Conservation (phyloP, 2,888 invertebrate genomes). For the Sphaerophoria taeniata region DNA sequence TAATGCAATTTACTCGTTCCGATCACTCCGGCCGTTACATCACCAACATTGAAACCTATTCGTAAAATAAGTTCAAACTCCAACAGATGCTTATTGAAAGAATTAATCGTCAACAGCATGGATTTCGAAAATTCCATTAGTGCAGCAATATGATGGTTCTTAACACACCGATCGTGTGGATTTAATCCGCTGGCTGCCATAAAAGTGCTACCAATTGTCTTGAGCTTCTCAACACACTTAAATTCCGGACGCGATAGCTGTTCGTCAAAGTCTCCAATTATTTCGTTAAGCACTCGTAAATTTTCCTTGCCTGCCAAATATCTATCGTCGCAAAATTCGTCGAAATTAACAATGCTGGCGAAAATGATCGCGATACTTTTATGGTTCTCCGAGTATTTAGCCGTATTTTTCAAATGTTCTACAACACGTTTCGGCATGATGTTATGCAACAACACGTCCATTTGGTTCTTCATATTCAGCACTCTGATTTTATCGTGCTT, state of each 20-base stretch:
- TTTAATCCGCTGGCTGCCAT: constrained; percentile 99
- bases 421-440: constrained; percentile 98
- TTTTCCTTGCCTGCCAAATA: constrained; percentile 98
- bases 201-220: constrained; percentile 97
- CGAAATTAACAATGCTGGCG: constrained; percentile 98
- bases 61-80: constrained; percentile 94
- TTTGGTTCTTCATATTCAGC: constrained; percentile 96
- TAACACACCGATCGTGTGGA: constrained; percentile 88
- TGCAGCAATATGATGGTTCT: constrained; percentile 90
- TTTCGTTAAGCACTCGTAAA: constrained; percentile 95
- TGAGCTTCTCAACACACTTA: constrained; percentile 97
- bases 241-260: constrained; percentile 92
- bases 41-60: constrained; percentile 96
- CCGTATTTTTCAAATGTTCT: constrained; percentile 95
- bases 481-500: constrained; percentile 94
- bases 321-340: constrained; percentile 98
- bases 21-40: constrained; percentile 98
- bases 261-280: constrained; percentile 98
- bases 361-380: constrained; percentile 96
- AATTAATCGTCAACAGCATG: constrained; percentile 93
- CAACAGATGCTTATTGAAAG: constrained; percentile 94
- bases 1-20: constrained; percentile 98
- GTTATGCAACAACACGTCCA: constrained; percentile 97
- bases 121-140: constrained; percentile 97
- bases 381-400: constrained; percentile 97